Evolutionary conservation across 2,888 invertebrate genomes (phyloP).

Genomic region (Hypercompe scribonia): DNA sequence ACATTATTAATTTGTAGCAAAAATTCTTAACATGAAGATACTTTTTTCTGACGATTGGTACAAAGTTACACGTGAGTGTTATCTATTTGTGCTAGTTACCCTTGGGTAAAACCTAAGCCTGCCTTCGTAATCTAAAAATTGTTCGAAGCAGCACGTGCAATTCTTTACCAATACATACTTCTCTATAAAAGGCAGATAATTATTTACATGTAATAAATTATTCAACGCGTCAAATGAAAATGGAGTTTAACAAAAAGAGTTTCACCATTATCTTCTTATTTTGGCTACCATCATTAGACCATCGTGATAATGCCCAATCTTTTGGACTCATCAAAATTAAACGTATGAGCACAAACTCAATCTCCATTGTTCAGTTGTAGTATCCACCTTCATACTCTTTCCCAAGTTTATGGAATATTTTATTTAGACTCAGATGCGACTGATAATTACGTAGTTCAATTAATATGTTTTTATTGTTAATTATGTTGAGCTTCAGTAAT

Average conservation of each 20-base stretch:
- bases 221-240: too few relatives aligned
- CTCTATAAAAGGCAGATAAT: too few relatives aligned
- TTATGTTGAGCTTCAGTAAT: neutral
- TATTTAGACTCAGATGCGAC: neutral
- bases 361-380: neutral
- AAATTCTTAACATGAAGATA: too few relatives aligned
- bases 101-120: too few relatives aligned
- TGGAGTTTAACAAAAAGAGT: neutral
- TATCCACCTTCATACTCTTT: neutral
- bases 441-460: too few relatives aligned
- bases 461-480: too few relatives aligned
- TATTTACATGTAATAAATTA: too few relatives aligned
- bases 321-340: neutral
- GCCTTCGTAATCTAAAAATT: too few relatives aligned
- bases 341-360: neutral
- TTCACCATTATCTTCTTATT: neutral
- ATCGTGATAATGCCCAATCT: neutral
- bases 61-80: neutral
- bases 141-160: too few relatives aligned
- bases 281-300: neutral
- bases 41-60: neutral
- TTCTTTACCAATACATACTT: too few relatives aligned
- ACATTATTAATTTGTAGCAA: too few relatives aligned
- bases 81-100: too few relatives aligned
- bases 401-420: neutral